phyloP scores from a whole-genome alignment of 2,888 invertebrate species.

The Chrysolina haemoptera region DNA sequence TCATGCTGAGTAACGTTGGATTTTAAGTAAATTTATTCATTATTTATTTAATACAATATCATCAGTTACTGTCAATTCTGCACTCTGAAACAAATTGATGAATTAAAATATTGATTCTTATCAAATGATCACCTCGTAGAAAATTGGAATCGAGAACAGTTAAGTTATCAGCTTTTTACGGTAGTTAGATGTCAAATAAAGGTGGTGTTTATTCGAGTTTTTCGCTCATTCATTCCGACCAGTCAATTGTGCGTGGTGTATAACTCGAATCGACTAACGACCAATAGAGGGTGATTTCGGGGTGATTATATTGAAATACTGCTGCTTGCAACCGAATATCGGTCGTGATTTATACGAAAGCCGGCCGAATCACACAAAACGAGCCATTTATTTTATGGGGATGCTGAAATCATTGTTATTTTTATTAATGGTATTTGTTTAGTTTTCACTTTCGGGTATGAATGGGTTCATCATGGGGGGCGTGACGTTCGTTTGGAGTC shows the following conservation, averaged over 20 bases:
- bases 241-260: constrained; percentile 63
- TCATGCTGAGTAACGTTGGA: no score
- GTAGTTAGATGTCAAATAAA: constrained; percentile 65
- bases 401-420: constrained; percentile 58
- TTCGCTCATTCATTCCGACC: constrained; percentile 66
- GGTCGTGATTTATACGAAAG: constrained; percentile 60
- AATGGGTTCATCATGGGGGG: constrained; percentile 4
- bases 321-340: constrained; percentile 63
- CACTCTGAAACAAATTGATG: no score
- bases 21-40: no score
- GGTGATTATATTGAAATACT: constrained; percentile 67
- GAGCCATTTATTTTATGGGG: constrained; percentile 57
- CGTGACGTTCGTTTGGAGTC: neutral
- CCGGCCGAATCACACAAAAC: constrained; percentile 57
- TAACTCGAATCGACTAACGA: constrained; percentile 61
- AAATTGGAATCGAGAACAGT: constrained; percentile 3
- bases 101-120: no score
- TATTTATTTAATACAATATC: no score
- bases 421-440: constrained; percentile 49
- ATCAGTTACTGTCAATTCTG: no score
- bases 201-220: constrained; percentile 64
- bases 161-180: constrained; percentile 54
- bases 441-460: constrained; percentile 27
- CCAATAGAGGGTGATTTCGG: constrained; percentile 57
- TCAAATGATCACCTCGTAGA: neutral